Percentiles rank a stretch among this genome's conserved stretches.
Evolutionary conservation across 2,113 vertebrate genomes (phyloP).

Genomic region (Cryptomyrus ogoouensis): DNA sequence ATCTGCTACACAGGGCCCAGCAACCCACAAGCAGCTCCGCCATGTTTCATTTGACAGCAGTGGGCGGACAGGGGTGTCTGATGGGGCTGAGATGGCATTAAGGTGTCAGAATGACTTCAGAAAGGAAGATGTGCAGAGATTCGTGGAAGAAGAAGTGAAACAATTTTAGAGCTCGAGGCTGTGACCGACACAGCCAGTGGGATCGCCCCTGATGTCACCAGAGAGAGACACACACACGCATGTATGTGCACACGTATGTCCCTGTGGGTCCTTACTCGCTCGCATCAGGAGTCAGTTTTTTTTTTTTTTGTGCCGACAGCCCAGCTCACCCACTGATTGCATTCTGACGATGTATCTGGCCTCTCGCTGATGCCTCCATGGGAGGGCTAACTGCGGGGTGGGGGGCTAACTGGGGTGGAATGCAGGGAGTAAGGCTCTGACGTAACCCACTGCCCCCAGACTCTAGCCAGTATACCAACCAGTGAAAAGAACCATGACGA

Average conservation of each 20-base stretch:
- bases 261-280: neutral
- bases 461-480: neutral
- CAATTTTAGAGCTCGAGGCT: neutral
- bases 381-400: neutral
- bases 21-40: neutral
- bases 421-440: constrained; percentile 10
- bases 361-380: neutral
- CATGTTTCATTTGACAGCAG: neutral
- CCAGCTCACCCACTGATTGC: neutral
- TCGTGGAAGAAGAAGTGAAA: constrained; percentile 19
- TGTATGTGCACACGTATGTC: neutral
- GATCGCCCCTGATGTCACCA: neutral
- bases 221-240: neutral
- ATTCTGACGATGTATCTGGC: neutral
- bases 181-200: neutral
- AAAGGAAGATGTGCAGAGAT: constrained; percentile 32
- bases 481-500: neutral
- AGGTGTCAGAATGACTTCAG: neutral
- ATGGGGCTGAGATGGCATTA: neutral
- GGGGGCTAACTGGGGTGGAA: neutral
- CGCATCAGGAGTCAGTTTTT: neutral
- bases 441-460: neutral
- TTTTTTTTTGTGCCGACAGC: neutral
- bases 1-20: neutral
- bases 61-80: neutral